Evolutionary conservation across 1,140 invertebrate species (phyloP).

Genomic region (Pararge aegeria): DNA sequence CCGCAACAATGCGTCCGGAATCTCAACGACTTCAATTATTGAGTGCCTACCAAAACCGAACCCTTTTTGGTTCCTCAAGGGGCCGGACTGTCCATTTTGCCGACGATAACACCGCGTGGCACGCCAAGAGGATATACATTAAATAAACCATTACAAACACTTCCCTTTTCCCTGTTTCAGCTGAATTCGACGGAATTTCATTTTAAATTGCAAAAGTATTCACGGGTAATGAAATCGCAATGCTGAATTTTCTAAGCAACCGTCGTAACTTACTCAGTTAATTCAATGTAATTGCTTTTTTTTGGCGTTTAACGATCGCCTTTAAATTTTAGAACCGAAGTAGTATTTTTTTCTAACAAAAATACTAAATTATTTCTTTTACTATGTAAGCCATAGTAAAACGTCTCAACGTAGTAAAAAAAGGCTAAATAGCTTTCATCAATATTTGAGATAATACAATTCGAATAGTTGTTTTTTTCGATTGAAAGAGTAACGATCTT

Average conservation of each 20-base stretch:
- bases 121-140: slow-evolving; percentile 51
- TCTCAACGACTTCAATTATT: slow-evolving; percentile 77
- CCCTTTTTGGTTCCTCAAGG: slow-evolving; percentile 64
- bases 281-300: slow-evolving; percentile 22
- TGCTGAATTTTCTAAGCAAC: slow-evolving; percentile 25
- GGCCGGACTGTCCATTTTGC: slow-evolving; percentile 63
- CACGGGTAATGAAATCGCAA: slow-evolving; percentile 25
- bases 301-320: slow-evolving; percentile 8
- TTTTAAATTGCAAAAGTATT: slow-evolving; percentile 39
- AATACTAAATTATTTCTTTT: not conserved
- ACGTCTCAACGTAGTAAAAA: too few species aligned
- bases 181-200: slow-evolving; percentile 39
- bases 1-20: slow-evolving; percentile 69
- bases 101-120: slow-evolving; percentile 55
- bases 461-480: too few species aligned
- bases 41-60: slow-evolving; percentile 67
- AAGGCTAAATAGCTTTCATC: too few species aligned
- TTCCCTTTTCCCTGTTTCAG: slow-evolving; percentile 47
- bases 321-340: slow-evolving; percentile 12
- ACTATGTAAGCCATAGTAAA: too few species aligned
- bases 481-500: too few species aligned
- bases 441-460: too few species aligned
- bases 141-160: slow-evolving; percentile 51
- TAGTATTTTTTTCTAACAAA: slow-evolving; percentile 3
- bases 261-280: slow-evolving; percentile 17